A percentile compares a stretch with the other conserved stretches of the same genome.
Conservation (phyloP, 2,888 invertebrate species). For the Cenopis cana region DNA sequence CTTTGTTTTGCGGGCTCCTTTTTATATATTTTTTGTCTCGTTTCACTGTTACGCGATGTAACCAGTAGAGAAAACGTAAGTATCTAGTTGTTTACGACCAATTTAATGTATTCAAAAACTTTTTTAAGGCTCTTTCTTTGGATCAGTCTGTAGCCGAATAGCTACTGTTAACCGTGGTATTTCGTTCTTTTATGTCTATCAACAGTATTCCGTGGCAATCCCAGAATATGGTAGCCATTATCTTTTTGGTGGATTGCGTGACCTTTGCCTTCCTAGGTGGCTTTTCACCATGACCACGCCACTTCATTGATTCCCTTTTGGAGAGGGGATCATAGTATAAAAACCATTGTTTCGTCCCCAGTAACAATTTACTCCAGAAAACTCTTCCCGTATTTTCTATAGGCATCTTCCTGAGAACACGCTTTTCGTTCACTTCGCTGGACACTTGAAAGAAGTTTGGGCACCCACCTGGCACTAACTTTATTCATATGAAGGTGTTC, state of each 20-base stretch:
- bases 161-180: too few relatives aligned
- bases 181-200: not conserved
- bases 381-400: not conserved
- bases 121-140: too few relatives aligned
- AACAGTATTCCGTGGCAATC: not conserved
- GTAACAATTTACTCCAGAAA: constrained; percentile 1
- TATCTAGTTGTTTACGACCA: too few relatives aligned
- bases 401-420: too few relatives aligned
- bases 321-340: not conserved
- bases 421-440: too few relatives aligned
- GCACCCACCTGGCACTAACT: not conserved
- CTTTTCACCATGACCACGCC: not conserved
- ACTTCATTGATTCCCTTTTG: constrained; percentile 3
- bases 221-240: not conserved
- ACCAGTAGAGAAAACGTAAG: too few relatives aligned
- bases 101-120: too few relatives aligned
- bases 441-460: too few relatives aligned
- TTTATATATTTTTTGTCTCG: too few relatives aligned
- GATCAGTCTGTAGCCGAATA: too few relatives aligned
- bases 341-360: not conserved
- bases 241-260: not conserved
- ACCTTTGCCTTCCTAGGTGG: not conserved
- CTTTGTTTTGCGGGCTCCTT: too few relatives aligned
- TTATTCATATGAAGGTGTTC: constrained; percentile 1
- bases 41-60: too few relatives aligned